Evolutionary conservation across 2,113 vertebrate genomes (phyloP), one percentile per base, ranked within the genome.

Genomic region (Psittacara wagleri): DNA sequence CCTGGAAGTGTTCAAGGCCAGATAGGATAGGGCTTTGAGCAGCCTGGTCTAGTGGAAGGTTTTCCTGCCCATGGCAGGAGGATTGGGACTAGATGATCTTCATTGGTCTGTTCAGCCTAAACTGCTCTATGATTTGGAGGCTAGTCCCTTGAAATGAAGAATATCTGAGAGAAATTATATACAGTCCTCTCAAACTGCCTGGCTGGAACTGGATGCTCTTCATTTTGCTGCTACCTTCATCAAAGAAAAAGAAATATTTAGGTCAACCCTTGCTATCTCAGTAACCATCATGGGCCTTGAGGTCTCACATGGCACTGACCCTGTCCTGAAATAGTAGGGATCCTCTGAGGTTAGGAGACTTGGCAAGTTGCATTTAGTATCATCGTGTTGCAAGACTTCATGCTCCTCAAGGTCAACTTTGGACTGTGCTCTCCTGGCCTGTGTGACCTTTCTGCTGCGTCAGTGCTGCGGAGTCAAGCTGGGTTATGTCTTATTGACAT

Each of bases 391-490:
- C 29, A 51, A 69, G 33, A 83, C 39, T 46, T 61, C 8, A 0
- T 37, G 14, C 52, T 77, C 15, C 59, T 79, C 75, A 37, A 54
- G 49, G 44, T 2, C 59, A n/a, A 0, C 35, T 39, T 33, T 29
- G 54, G 48, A 35, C 27, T 48, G 11, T 11, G 20, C 35, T 57
- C n/a, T 76, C 7, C 55, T 68, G 90, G 35, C 39, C 70, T 37
- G 37, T 0, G 0, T n/a, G 67, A 33, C 54, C 48, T 51, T 63
- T 33, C 35, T 0, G 1, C 15, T 23, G 27, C 31, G 68, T 31
- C 68, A 74, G 1, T 48, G 46, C 52, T 61, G 70, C 31, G 22
- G 29, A n/a, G 68, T 46, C 28, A n/a, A 11, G 25, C 10, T 44
- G 49, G 52, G 33, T 57, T 64, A 0, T 16, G 25, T 66, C n/a